Evolutionary conservation across 2,888 invertebrate genomes (phyloP), one percentile per base, ranked within the genome.

Genomic region (Trichogramma evanescens): DNA sequence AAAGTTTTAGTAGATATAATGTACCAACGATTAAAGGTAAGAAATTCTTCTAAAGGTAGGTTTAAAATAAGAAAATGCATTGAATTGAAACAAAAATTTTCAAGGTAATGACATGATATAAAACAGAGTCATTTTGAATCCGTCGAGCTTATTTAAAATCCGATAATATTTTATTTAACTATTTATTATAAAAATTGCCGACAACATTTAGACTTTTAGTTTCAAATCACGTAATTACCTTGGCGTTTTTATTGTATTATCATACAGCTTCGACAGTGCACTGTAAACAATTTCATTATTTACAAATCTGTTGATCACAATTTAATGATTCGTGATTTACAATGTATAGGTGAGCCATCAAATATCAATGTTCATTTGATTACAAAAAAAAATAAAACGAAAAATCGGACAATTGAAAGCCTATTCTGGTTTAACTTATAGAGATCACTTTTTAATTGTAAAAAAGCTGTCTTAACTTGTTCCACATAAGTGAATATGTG

Each of bases 231-330:
- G 26, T 26, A 26, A 26, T 26, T 26, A 26, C 26, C 26, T 26
- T 45, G 13, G 9, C 38, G 54, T 4, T 61, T 61, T 55, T 57
- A 51, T 61, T 61, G 1, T 58, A 50, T 43, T 61, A 50, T 61
- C 44, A 54, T 61, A 58, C 54, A 61, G 57, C 57, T 61, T 42
- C 40, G 5, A 54, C 51, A 54, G 51, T 61, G 41, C 40, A 49
- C 9, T 61, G 48, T 50, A 13, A 8, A 58, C 46, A 44, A 40
- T 52, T 10, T 56, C 60, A 50, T 43, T 61, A 61, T 57, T 54
- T 61, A 58, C 58, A 58, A 55, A 6, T 61, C 49, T 39, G 6
- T 54, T n/a, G 38, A 44, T 51, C 8, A 4, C 45, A 7, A 48
- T 40, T 54, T 26, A 39, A 54, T 50, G 39, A 10, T 58, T 55